phyloP scores from a whole-genome alignment of 1,140 invertebrate genomes.

The Camponotus floridanus region DNA sequence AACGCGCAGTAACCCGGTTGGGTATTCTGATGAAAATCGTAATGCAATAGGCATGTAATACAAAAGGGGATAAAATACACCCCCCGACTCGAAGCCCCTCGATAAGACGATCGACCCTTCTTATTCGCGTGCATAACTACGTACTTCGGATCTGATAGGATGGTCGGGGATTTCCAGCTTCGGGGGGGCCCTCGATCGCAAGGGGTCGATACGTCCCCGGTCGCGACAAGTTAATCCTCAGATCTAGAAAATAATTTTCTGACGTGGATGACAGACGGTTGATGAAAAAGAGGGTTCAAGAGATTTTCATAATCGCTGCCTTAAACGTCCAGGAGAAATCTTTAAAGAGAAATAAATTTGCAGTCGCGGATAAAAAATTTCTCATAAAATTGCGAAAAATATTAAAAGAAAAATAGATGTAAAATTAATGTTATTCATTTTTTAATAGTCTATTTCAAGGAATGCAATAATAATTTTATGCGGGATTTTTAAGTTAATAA shows the following conservation, averaged over 20 bases:
- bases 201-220: constrained; percentile 55
- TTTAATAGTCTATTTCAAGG: neutral
- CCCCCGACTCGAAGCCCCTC: constrained; percentile 72
- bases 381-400: neutral
- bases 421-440: neutral
- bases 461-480: neutral
- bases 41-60: constrained; percentile 85
- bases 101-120: constrained; percentile 73
- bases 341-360: constrained; percentile 22
- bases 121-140: constrained; percentile 76
- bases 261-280: constrained; percentile 28
- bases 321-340: constrained; percentile 5
- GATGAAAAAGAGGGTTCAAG: constrained; percentile 52
- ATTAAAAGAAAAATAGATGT: neutral
- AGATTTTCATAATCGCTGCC: constrained; percentile 67
- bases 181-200: constrained; percentile 29
- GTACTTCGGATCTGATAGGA: constrained; percentile 68
- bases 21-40: constrained; percentile 83
- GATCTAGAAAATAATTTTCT: constrained; percentile 74
- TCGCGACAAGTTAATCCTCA: constrained; percentile 73
- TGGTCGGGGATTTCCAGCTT: constrained; percentile 50
- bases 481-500: neutral
- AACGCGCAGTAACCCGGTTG: constrained; percentile 68
- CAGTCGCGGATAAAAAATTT: neutral
- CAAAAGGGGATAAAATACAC: constrained; percentile 77